Evolutionary conservation across 1,140 invertebrate genomes (phyloP).

Genomic region (Drosophila sproati): DNA sequence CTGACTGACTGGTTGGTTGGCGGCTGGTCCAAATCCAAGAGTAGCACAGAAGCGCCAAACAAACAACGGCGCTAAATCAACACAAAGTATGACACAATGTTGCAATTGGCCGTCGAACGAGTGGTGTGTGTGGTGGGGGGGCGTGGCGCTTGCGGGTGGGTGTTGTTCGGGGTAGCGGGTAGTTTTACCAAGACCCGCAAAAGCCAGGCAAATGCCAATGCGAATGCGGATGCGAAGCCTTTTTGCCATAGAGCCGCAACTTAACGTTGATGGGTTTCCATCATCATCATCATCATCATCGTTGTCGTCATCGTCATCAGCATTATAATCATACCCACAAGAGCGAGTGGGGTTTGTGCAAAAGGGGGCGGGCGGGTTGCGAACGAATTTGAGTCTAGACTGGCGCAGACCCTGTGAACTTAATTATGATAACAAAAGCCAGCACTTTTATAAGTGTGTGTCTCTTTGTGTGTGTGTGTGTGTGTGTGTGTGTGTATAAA

Average conservation of each 20-base stretch:
- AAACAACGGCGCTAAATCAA: conserved; percentile 73
- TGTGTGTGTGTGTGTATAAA: conserved; percentile 25
- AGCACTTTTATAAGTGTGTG: conserved; percentile 7
- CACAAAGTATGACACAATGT: conserved; percentile 81
- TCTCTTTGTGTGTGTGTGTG: not conserved
- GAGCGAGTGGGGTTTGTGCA: not conserved
- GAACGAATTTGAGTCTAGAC: conserved; percentile 48
- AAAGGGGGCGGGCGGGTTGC: not conserved
- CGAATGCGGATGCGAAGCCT: conserved; percentile 30
- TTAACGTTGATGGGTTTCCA: conserved; percentile 51
- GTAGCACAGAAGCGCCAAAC: conserved; percentile 63
- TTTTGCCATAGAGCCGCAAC: conserved; percentile 34
- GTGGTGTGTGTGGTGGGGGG: not conserved
- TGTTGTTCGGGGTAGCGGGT: not conserved
- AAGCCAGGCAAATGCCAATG: conserved; percentile 19
- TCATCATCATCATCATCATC: conserved; percentile 23
- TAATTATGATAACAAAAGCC: conserved; percentile 56
- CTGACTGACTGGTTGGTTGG: not conserved
- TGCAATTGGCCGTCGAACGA: conserved; percentile 36
- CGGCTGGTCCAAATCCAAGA: conserved; percentile 34
- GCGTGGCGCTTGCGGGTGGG: not conserved
- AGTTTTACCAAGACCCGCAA: too few relatives aligned
- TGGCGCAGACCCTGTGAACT: conserved; percentile 49
- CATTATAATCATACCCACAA: not conserved
- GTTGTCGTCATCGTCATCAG: not conserved